phyloP scores from a whole-genome alignment of 1,140 invertebrate species.

The Rhopalosiphum maidis region DNA sequence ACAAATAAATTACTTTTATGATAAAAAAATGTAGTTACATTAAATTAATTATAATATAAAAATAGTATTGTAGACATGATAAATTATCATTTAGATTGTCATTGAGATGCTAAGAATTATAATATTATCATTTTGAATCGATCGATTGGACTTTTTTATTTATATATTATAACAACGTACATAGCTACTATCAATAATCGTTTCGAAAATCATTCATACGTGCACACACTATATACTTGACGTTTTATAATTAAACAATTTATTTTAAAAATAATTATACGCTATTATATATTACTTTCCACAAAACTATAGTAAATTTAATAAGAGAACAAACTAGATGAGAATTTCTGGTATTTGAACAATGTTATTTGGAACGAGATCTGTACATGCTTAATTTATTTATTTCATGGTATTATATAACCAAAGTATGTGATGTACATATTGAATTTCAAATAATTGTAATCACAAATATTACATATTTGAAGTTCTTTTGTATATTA shows the following conservation, averaged over 20 bases:
- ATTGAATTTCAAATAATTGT: not conserved
- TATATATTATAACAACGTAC: no score
- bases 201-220: not conserved
- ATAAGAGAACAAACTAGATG: not conserved
- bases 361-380: not conserved
- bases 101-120: not conserved
- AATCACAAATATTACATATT: slow-evolving; percentile 9
- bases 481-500: not conserved
- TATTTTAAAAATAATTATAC: not conserved
- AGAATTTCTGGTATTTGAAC: not conserved
- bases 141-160: not conserved
- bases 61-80: not conserved
- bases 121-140: not conserved
- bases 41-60: not conserved
- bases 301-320: not conserved
- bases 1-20: not conserved
- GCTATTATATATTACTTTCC: not conserved
- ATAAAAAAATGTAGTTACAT: not conserved
- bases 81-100: not conserved
- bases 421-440: not conserved
- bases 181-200: not conserved
- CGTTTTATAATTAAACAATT: not conserved
- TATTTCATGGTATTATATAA: not conserved
- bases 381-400: slow-evolving; percentile 16
- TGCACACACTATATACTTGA: not conserved